Percentiles rank a stretch among this genome's conserved stretches.
Evolutionary conservation across 2,888 invertebrate species (phyloP).

Genomic region (Helicoverpa assulta): DNA sequence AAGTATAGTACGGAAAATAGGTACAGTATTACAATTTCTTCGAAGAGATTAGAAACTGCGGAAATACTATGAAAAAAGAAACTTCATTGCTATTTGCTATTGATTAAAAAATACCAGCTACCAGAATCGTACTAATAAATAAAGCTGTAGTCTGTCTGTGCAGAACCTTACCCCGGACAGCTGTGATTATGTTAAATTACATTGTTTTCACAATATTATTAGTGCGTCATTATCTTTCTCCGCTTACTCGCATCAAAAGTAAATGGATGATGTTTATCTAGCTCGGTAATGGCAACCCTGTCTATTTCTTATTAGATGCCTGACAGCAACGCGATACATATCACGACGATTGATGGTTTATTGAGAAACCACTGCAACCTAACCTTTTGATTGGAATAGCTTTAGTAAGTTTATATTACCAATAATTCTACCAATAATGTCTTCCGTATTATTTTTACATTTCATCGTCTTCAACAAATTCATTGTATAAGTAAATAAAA

Average conservation of each 20-base stretch:
- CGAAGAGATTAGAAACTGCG: too few species aligned
- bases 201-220: conserved; percentile 58
- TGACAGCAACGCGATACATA: conserved; percentile 21
- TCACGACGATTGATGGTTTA: conserved; percentile 32
- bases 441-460: too few species aligned
- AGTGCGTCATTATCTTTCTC: conserved; percentile 52
- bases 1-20: too few species aligned
- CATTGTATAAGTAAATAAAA: neutral
- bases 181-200: conserved; percentile 52
- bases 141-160: conserved; percentile 3
- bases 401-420: neutral
- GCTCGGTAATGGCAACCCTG: conserved; percentile 17
- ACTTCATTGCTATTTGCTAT: too few species aligned
- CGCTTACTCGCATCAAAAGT: conserved; percentile 37
- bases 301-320: conserved; percentile 28
- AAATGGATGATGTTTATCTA: conserved; percentile 52
- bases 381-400: conserved; percentile 16
- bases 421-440: neutral
- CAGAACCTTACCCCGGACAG: conserved; percentile 23
- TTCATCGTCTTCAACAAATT: too few species aligned
- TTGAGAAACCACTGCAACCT: conserved; percentile 16
- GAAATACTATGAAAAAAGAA: too few species aligned
- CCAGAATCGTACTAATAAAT: neutral
- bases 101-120: neutral
- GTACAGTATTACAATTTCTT: too few species aligned